phyloP scores from a whole-genome alignment of 2,113 vertebrate genomes.

The Bos taurus region DNA sequence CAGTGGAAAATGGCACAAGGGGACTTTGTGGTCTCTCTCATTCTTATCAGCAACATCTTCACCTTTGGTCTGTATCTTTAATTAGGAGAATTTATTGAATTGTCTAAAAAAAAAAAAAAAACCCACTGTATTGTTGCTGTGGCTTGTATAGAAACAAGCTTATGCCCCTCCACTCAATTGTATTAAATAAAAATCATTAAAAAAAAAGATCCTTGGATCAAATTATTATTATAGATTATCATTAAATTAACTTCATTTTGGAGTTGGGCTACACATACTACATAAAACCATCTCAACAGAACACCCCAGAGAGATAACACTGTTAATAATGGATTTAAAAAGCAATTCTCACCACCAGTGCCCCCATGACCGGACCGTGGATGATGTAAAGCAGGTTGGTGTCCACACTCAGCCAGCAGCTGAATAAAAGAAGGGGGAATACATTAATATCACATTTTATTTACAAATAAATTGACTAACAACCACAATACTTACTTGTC shows the following conservation, averaged over 20 bases:
- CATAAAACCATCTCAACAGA: neutral
- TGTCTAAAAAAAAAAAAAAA: neutral
- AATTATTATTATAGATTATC: neutral
- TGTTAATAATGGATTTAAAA: neutral
- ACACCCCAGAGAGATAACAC: neutral
- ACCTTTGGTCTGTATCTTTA: neutral
- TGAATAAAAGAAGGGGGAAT: constrained; percentile 65
- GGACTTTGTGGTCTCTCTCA: neutral
- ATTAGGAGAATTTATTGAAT: neutral
- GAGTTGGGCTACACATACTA: neutral
- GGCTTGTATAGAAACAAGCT: neutral
- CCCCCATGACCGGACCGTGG: constrained; percentile 95
- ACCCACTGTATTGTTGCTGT: neutral
- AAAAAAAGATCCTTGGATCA: neutral
- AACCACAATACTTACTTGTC: constrained; percentile 90
- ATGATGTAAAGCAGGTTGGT: constrained; percentile 96
- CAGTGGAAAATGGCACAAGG: neutral
- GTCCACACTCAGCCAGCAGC: constrained; percentile 98
- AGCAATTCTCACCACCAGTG: constrained; percentile 90
- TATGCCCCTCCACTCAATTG: neutral
- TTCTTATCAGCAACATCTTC: neutral
- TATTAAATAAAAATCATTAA: neutral
- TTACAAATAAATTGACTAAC: neutral
- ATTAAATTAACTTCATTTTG: neutral
- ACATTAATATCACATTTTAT: constrained; percentile 40